Conservation (phyloP, 2,113 vertebrate species). For the Equus przewalskii region DNA sequence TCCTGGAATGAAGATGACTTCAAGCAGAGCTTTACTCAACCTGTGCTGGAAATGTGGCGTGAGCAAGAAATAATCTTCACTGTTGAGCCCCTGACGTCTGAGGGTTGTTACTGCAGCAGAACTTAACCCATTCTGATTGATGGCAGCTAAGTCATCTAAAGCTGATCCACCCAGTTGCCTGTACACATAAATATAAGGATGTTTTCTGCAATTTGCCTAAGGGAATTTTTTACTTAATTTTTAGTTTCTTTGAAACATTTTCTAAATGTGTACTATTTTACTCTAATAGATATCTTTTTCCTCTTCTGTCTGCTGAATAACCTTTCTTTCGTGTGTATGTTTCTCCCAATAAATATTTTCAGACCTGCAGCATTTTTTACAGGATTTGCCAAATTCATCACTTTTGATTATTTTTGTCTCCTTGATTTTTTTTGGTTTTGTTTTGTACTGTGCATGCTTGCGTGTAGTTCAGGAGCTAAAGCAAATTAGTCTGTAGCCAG, state of each 20-base stretch:
- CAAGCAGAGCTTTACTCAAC: not conserved
- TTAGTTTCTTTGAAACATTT: conserved; percentile 40
- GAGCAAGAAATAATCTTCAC: not conserved
- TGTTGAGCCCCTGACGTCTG: not conserved
- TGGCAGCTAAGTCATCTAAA: not conserved
- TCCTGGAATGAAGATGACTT: not conserved
- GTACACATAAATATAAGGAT: not conserved
- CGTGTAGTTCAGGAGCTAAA: not conserved
- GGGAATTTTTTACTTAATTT: conserved; percentile 36
- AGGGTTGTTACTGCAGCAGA: not conserved
- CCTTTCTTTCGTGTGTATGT: not conserved
- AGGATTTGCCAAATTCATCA: conserved; percentile 5
- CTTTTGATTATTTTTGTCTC: conserved; percentile 67
- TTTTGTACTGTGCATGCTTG: not conserved
- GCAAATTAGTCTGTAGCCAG: conserved; percentile 49
- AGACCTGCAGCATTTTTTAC: conserved; percentile 5
- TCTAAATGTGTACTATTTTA: not conserved
- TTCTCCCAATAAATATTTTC: conserved; percentile 63
- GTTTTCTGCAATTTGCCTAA: conserved; percentile 1
- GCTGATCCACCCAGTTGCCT: not conserved
- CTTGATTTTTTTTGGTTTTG: not conserved
- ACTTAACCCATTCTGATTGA: not conserved
- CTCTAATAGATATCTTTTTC: not conserved
- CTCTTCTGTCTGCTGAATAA: conserved; percentile 3
- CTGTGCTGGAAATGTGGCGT: not conserved